Evolutionary conservation across 2,888 invertebrate species (phyloP), one percentile per base, ranked within the genome.

Genomic region (Myopa testacea): DNA sequence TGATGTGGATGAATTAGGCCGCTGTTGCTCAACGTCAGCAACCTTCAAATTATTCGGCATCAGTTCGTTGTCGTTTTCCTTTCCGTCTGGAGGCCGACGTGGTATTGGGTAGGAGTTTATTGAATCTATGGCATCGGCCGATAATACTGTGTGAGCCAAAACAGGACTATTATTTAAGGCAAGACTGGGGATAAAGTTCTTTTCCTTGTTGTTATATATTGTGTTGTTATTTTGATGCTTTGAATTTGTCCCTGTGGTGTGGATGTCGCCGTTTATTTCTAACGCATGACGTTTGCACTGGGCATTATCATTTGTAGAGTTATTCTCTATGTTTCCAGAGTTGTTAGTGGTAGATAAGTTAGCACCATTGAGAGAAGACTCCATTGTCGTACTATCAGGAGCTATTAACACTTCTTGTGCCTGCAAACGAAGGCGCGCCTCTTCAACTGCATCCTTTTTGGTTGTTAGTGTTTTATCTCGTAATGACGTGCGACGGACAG

Each of bases 401-500:
- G 84, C 78, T 37, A 83, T 88, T 67, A 86, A 87, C n/a, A 86
- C 92, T 89, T 92, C 92, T 86, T 92, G 92, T 77, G 92, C 92
- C 87, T 93, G 92, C 84, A 93, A 87, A 85, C 94, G 91, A 63
- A 95, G 89, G 79, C 95, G 91, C 37, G 97, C 97, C 89, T 98
- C 98, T 87, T 98, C 97, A 63, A 96, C 93, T 37, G 96, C 98
- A 90, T 98, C 98, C 83, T 97, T 95, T 89, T 97, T 95, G 60
- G 98, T 96, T 76, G 98, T 96, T 82, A 97, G 91, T 81, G 95
- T 95, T 90, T 98, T 98, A 89, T 98, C 98, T 34, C 98, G 92
- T 80, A 98, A 92, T 67, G 97, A 98, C 63, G 98, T 98, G 80
- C 98, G 92, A 62, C 98, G 92, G 65, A 98, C 96, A 70, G 97